Conservation (phyloP, 2,888 invertebrate species). For the Meteorus colon region DNA sequence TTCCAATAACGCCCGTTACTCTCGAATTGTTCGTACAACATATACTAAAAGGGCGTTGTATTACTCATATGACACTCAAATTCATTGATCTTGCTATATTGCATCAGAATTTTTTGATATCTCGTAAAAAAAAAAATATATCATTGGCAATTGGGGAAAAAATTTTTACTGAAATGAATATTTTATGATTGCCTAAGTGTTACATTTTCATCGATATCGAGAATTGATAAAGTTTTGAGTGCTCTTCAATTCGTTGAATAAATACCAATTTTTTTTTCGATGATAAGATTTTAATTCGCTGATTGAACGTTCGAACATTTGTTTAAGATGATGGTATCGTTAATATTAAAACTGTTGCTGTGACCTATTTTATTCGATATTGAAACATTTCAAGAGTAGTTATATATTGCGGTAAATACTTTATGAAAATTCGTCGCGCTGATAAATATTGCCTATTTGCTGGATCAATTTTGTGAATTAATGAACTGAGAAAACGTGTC, state of each 20-base stretch:
- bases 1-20: slow-evolving; percentile 68
- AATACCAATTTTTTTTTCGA: background rate
- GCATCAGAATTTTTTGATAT: background rate
- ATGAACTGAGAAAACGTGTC: no score
- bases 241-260: background rate
- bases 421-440: background rate
- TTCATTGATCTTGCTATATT: slow-evolving; percentile 62
- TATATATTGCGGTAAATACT: background rate
- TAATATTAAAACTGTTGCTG: background rate
- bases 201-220: no score
- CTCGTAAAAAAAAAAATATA: background rate
- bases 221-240: background rate
- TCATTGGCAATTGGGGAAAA: background rate
- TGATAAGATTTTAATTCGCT: background rate
- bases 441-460: background rate
- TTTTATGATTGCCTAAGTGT: no score
- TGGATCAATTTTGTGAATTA: no score
- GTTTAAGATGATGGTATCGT: no score
- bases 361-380: background rate
- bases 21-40: slow-evolving; percentile 68
- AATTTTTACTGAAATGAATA: background rate
- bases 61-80: slow-evolving; percentile 63
- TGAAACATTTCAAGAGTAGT: background rate
- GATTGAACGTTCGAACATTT: no score
- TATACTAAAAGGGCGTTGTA: slow-evolving; percentile 56